A percentile compares a stretch with the other conserved stretches of the same genome.
Conservation (phyloP, 2,797 vertebrate species). For the Sebastes elongatus region DNA sequence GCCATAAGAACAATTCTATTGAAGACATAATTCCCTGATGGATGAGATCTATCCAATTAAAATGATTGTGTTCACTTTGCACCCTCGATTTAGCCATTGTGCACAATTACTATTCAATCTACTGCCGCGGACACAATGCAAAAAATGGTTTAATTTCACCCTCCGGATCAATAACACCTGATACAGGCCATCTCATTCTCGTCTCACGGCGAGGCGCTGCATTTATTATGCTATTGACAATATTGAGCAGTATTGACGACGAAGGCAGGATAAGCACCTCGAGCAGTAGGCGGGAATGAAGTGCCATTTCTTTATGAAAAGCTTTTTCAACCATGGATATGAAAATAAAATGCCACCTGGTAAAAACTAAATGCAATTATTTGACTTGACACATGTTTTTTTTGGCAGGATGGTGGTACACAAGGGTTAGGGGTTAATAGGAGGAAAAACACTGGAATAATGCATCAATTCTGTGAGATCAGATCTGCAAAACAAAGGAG, state of each 20-base stretch:
- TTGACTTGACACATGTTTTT: neutral
- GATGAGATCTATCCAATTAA: conserved; percentile 62
- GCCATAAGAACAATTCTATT: conserved; percentile 29
- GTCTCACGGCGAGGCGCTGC: conserved; percentile 56
- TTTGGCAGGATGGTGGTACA: neutral
- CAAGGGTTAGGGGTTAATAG: neutral
- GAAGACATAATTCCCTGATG: conserved; percentile 48
- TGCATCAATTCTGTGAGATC: neutral
- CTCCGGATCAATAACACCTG: conserved; percentile 71
- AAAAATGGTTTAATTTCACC: conserved; percentile 76
- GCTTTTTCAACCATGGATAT: conserved; percentile 53
- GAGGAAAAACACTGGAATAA: neutral
- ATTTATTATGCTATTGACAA: conserved; percentile 74
- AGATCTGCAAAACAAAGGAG: neutral
- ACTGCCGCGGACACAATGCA: conserved; percentile 56
- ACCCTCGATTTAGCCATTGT: conserved; percentile 64
- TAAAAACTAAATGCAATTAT: conserved; percentile 14
- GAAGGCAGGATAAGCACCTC: conserved; percentile 52
- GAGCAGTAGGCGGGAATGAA: conserved; percentile 47
- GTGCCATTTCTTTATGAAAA: conserved; percentile 58
- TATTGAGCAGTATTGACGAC: conserved; percentile 75
- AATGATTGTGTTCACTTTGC: conserved; percentile 61
- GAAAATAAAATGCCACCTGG: conserved; percentile 14
- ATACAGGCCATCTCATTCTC: conserved; percentile 63
- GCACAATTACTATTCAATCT: conserved; percentile 74